Base-by-base conservation (phyloP, 37 sponge, comb jelly and placozoan species). In the Aplysina aerophoba region DNA sequence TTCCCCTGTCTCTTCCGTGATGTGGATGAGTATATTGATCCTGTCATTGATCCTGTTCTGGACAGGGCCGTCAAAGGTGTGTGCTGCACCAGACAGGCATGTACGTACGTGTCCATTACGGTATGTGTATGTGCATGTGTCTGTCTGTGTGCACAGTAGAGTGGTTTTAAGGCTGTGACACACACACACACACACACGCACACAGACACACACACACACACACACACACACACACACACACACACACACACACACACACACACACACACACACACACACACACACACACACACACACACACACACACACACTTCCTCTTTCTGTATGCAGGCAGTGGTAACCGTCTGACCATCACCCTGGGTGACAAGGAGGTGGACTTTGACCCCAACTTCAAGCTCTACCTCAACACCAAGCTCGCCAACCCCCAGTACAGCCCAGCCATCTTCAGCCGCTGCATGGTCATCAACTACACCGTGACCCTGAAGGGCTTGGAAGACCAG, bases 1-100 rank as follows among this genome's bases (percentile, higher is more conserved):
- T 99, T 92, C 60, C 99, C 99, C 19, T 97, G 95, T 86, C 85
- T 99, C 87, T 99, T 99, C 85, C 95, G 95, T 53, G 99, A 99
- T 84, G 97, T 99, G 37, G 99, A 99, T 87, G 99, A 97, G 90
- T 99, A 99, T 88, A 99, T 99, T 87, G 99, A 99, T 73, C 99
- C 99, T 55, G 99, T 99, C 36, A 99, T 99, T 83, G 99, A 99
- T 86, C 89, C 97, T 31, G 97, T 99, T 13, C 86, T 99, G 83
- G 97, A 95, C 79, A 93, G 79, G 84, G 95, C 93, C 53, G 73
- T 96, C 67, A 96, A 99, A 87, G 95, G 94, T 85, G 65, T 2
- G 55, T 73, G 14, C 36, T 5, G 11, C n/a, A 73, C 12, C 36
- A 12, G 75, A 36, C n/a, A 22, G 13, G 36, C 38, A 30, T 73